Percentiles rank a stretch among this genome's conserved stretches.
phyloP scores from a whole-genome alignment of 2,113 vertebrate genomes.

The Nothoprocta perdicaria region DNA sequence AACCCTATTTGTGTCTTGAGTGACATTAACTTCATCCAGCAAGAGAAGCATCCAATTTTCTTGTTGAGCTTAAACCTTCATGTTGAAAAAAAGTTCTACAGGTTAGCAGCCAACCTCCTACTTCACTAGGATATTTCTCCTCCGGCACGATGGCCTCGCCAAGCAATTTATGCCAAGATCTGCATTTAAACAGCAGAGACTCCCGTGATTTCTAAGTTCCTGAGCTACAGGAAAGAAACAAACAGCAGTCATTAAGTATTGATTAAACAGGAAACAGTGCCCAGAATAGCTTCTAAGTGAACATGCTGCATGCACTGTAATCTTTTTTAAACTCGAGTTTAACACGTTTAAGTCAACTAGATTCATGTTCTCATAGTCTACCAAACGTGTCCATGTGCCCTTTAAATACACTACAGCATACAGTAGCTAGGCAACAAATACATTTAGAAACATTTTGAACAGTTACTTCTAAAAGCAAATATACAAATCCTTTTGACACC shows the following conservation, averaged over 20 bases:
- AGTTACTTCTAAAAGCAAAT: constrained; percentile 92
- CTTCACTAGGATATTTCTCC: neutral
- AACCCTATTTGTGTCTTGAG: neutral
- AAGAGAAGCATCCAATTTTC: neutral
- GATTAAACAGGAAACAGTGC: constrained; percentile 27
- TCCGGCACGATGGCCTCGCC: neutral
- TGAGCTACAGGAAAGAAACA: neutral
- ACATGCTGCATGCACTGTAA: constrained; percentile 67
- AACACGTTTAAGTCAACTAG: constrained; percentile 23
- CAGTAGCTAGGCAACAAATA: constrained; percentile 77
- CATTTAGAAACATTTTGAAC: constrained; percentile 78
- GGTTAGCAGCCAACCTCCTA: neutral
- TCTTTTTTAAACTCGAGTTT: constrained; percentile 15
- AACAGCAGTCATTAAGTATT: constrained; percentile 13
- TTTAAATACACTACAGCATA: constrained; percentile 62
- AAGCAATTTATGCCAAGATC: neutral
- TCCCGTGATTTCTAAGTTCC: neutral
- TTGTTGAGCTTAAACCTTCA: neutral
- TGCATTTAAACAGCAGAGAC: neutral
- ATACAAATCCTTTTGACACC: constrained; percentile 99
- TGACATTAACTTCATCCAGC: neutral
- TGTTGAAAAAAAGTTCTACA: neutral
- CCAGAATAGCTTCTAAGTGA: constrained; percentile 37
- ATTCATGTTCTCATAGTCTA: constrained; percentile 47
- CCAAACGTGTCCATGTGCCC: constrained; percentile 62